Base-by-base conservation (phyloP, 1,140 invertebrate genomes). In the Dendroctonus valens region DNA sequence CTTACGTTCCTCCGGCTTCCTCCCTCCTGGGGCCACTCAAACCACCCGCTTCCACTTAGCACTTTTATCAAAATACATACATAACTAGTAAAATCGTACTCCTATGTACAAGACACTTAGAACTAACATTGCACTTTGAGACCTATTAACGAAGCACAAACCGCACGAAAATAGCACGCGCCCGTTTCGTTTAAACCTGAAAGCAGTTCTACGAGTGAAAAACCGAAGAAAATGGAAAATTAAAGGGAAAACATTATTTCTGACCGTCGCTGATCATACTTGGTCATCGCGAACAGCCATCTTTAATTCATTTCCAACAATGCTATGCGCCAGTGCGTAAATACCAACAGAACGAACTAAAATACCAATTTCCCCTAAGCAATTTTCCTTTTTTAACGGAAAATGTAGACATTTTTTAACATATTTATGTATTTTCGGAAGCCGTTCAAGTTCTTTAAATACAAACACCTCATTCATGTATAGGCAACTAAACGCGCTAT, bases 301-400 rank as follows among this genome's bases (percentile, higher is more conserved):
- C 68, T 74, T 74, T 60, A 48, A 70, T 68, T 63, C 52, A 71
- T 72, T 70, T 73, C 72, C 72, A 72, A 73, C 69, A 73, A 70
- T 72, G 72, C 72, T 69, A 53, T 62, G 50, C 50, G 50, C 60
- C 70, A 69, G 53, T 40, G 5, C 8, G 15, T 7, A 59, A 12
- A 15, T n/a, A 12, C 11, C 7, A 59, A 39, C 6, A 59, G 2
- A 41, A 41, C 57, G 14, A 59, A 41, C 11, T 40, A 7, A 37
- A 39, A 55, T 40, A 5, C 37, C 46, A 48, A n/a, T 48, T 5
- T n/a, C 46, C 46, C 46, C 46, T 48, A 11, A 48, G 5, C 11
- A 48, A 7, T 11, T n/a, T n/a, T n/a, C n/a, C n/a, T n/a, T n/a
- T n/a, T n/a, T n/a, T n/a, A n/a, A n/a, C n/a, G n/a, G n/a, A n/a